A percentile compares a stretch with the other conserved stretches of the same genome.
Conservation (phyloP, 1,140 invertebrate genomes). For the Drosophila takahashii region DNA sequence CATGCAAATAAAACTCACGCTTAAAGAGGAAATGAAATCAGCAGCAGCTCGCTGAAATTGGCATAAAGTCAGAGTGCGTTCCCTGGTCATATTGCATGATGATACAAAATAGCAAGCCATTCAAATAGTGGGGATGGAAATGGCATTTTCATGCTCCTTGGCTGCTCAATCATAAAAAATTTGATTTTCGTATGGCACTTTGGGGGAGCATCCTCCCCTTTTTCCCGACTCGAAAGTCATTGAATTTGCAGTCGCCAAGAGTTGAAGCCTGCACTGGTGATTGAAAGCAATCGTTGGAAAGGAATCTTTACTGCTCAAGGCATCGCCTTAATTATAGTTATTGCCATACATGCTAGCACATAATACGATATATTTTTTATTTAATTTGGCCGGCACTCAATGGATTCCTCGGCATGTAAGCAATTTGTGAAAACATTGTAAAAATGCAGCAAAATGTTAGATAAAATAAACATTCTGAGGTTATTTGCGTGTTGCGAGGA, state of each 20-base stretch:
- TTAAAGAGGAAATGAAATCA: constrained; percentile 80
- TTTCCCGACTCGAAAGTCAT: constrained; percentile 24
- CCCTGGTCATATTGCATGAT: constrained; percentile 70
- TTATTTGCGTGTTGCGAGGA: too few species aligned
- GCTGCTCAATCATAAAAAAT: constrained; percentile 81
- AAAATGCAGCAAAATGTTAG: neutral
- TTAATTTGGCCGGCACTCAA: constrained; percentile 7
- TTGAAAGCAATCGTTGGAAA: constrained; percentile 12
- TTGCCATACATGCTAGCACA: constrained; percentile 22
- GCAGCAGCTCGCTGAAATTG: constrained; percentile 62
- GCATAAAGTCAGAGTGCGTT: constrained; percentile 75
- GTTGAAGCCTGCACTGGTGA: constrained; percentile 8
- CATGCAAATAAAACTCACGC: constrained; percentile 74
- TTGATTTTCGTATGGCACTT: constrained; percentile 73
- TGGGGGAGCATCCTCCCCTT: constrained; percentile 18
- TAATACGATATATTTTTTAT: constrained; percentile 8
- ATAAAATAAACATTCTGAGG: neutral
- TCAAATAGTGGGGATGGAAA: constrained; percentile 44
- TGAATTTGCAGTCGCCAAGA: constrained; percentile 23
- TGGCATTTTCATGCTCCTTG: constrained; percentile 72
- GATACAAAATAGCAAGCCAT: constrained; percentile 75
- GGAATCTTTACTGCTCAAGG: constrained; percentile 24
- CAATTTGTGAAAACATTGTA: neutral
- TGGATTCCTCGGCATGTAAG: neutral
- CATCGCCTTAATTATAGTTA: constrained; percentile 35